Evolutionary conservation across 2,888 invertebrate species (phyloP).

Genomic region (Adineta ricciae): DNA sequence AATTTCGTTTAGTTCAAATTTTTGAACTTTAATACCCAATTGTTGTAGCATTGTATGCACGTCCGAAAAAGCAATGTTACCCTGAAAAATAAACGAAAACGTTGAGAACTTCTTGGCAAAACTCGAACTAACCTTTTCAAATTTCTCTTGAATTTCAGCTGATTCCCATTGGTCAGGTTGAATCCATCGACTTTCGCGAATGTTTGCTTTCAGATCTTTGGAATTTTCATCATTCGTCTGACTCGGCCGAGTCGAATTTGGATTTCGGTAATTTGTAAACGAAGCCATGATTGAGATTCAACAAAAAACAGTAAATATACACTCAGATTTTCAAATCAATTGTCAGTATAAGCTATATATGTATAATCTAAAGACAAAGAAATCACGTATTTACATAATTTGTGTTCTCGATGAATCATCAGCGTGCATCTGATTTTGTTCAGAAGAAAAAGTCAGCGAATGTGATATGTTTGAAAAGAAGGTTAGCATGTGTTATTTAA

Average conservation of each 20-base stretch:
- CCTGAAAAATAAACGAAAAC: background rate
- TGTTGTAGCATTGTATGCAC: background rate
- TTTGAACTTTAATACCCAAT: constrained; percentile 1
- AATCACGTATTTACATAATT: too few species aligned
- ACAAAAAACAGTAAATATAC: background rate
- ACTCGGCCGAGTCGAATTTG: background rate
- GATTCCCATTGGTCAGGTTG: background rate
- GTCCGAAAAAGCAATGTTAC: background rate
- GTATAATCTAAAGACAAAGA: too few species aligned
- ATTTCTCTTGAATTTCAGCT: background rate
- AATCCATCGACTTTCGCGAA: constrained; percentile 17
- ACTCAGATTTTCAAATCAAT: too few species aligned
- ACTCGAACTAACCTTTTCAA: background rate
- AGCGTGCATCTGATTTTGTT: too few species aligned
- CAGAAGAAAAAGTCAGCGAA: too few species aligned
- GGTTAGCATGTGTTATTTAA: too few species aligned
- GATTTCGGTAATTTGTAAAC: background rate
- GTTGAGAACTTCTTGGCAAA: background rate
- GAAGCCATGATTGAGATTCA: background rate
- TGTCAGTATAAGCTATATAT: background rate
- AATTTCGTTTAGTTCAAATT: background rate
- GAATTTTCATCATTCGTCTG: background rate
- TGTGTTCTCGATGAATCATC: too few species aligned
- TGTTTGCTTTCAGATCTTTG: background rate
- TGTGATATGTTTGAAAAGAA: too few species aligned